Percentiles rank a stretch among this genome's conserved stretches.
These are phyloP conservation scores for Embiotoca jacksoni DNA, from an alignment of 2,113 vertebrate genomes.

Conservation along the genomic window DNA sequence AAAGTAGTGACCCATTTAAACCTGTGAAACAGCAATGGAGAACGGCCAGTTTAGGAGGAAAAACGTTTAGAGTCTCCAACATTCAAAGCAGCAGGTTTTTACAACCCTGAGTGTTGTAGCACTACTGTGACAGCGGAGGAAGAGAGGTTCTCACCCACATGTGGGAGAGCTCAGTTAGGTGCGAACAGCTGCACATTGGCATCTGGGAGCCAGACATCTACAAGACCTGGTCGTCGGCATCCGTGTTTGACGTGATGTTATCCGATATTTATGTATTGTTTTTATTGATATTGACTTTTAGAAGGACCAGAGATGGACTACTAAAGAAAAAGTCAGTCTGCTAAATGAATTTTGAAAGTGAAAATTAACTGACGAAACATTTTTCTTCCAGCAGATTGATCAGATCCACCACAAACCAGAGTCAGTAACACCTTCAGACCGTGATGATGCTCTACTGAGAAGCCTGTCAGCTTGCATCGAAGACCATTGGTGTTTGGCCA, in stretches of 20 bases:
- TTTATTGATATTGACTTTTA: too few relatives aligned
- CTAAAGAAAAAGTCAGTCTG: too few relatives aligned
- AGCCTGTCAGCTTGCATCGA: too few relatives aligned
- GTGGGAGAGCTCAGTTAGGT: slow-evolving; percentile 39
- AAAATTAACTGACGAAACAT: too few relatives aligned
- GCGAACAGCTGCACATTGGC: slow-evolving; percentile 52
- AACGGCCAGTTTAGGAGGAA: not conserved
- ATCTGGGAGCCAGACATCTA: slow-evolving; percentile 4
- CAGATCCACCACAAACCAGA: too few relatives aligned
- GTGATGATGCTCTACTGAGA: too few relatives aligned
- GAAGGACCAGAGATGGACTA: too few relatives aligned
- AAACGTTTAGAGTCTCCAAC: slow-evolving; percentile 2
- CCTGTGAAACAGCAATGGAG: not conserved
- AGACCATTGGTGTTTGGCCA: too few relatives aligned
- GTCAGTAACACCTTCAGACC: too few relatives aligned
- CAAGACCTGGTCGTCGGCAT: not conserved
- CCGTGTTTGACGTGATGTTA: not conserved
- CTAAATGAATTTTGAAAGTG: too few relatives aligned
- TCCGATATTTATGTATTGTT: not conserved
- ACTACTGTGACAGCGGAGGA: slow-evolving; percentile 30
- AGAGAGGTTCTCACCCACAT: slow-evolving; percentile 51
- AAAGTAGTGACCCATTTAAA: not conserved
- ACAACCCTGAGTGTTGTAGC: not conserved
- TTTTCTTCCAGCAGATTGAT: too few relatives aligned
- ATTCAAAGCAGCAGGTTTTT: slow-evolving; percentile 15